Percentiles rank a stretch among this genome's conserved stretches.
Evolutionary conservation across 2,888 invertebrate genomes (phyloP).

Genomic region (Nomada flava): DNA sequence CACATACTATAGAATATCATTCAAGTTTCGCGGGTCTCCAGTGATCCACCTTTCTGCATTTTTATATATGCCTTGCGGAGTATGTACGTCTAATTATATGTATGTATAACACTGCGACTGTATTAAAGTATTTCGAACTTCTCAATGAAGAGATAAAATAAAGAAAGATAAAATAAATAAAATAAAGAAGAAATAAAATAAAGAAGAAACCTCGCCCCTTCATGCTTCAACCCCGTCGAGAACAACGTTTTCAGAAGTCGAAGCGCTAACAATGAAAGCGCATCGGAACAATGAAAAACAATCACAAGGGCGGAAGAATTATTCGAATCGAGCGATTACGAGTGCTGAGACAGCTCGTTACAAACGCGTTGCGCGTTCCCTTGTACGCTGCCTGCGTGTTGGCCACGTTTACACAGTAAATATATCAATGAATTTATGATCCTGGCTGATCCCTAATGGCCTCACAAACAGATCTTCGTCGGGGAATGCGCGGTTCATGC

Average conservation of each 20-base stretch:
- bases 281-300: slow-evolving; percentile 32
- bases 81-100: too few species aligned
- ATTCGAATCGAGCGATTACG: slow-evolving; percentile 46
- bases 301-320: slow-evolving; percentile 40
- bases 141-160: too few species aligned
- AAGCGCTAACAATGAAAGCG: not conserved
- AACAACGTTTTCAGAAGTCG: not conserved
- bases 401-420: slow-evolving; percentile 80
- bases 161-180: too few species aligned
- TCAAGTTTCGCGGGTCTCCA: too few species aligned
- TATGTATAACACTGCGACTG: too few species aligned
- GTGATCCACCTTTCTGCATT: too few species aligned
- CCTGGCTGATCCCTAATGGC: slow-evolving; percentile 80
- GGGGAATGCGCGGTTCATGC: slow-evolving; percentile 74
- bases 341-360: slow-evolving; percentile 41
- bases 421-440: slow-evolving; percentile 83
- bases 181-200: too few species aligned
- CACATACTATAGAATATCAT: too few species aligned
- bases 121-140: too few species aligned
- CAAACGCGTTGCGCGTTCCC: slow-evolving; percentile 27
- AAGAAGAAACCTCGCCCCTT: not conserved
- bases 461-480: slow-evolving; percentile 81
- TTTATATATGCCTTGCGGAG: too few species aligned
- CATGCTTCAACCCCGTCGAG: too few species aligned
- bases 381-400: slow-evolving; percentile 32